Evolutionary conservation across 2,113 vertebrate genomes (phyloP).

Genomic region (Neolamprologus fasciatus): DNA sequence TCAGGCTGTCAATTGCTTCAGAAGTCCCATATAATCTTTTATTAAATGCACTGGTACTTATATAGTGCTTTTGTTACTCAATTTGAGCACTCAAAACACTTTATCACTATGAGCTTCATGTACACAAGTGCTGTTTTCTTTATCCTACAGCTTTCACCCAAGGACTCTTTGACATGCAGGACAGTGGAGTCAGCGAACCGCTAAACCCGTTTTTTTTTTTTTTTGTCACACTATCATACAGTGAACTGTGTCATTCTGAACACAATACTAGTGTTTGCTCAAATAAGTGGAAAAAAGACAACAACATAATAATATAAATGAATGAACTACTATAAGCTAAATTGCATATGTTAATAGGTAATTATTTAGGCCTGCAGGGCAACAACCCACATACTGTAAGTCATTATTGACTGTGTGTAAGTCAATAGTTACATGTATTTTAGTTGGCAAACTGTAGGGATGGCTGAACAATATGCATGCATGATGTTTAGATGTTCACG

Average conservation of each 20-base stretch:
- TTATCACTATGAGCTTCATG: background rate
- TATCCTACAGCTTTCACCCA: background rate
- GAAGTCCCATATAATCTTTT: background rate
- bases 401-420: background rate
- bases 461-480: background rate
- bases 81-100: background rate
- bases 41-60: background rate
- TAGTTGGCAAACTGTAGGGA: background rate
- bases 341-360: background rate
- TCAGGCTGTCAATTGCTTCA: background rate
- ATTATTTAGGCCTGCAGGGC: background rate
- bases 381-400: background rate
- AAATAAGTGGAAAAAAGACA: background rate
- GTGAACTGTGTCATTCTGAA: background rate
- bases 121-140: background rate
- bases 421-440: background rate
- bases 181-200: background rate
- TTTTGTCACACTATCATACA: background rate
- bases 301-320: background rate
- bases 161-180: background rate
- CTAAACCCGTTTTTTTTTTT: background rate
- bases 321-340: background rate
- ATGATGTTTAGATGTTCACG: background rate
- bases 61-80: background rate
- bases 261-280: background rate